Conservation (phyloP, 2,797 vertebrate genomes). For the Gouania willdenowi region DNA sequence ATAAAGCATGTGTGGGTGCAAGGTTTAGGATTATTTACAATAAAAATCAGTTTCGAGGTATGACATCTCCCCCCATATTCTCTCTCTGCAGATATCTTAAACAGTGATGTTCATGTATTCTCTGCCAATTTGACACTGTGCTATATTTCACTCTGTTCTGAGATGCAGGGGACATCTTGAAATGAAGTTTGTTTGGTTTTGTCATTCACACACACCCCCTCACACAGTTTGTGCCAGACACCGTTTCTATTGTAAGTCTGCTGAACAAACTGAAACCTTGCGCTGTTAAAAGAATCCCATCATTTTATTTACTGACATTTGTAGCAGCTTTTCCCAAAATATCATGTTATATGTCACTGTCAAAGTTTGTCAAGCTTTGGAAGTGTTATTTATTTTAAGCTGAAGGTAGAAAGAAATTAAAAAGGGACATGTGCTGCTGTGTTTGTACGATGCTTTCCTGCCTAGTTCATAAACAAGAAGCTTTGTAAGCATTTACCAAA, state of each 20-base stretch:
- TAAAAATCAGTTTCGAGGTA: no score
- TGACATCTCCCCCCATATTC: no score
- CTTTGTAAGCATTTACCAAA: no score
- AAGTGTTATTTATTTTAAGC: background rate
- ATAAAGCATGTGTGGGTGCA: background rate
- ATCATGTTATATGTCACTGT: background rate
- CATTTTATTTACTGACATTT: constrained; percentile 21
- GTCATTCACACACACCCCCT: constrained; percentile 54
- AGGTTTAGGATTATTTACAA: constrained; percentile 7
- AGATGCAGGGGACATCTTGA: constrained; percentile 40
- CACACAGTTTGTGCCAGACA: constrained; percentile 17
- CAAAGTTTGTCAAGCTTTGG: constrained; percentile 3
- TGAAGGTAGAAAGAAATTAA: background rate
- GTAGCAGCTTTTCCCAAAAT: background rate
- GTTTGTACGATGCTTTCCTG: no score
- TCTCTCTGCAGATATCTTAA: constrained; percentile 10
- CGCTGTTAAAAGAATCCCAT: constrained; percentile 11
- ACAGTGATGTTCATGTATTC: constrained; percentile 32
- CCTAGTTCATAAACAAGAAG: no score
- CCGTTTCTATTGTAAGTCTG: constrained; percentile 28
- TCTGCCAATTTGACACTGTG: constrained; percentile 29
- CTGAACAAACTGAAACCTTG: constrained; percentile 23
- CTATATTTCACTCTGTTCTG: constrained; percentile 37
- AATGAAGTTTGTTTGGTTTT: constrained; percentile 49
- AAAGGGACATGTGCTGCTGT: no score